These are phyloP conservation scores for Tenthredo amoena DNA, from an alignment of 2,888 invertebrate species.

Conservation along the genomic window DNA sequence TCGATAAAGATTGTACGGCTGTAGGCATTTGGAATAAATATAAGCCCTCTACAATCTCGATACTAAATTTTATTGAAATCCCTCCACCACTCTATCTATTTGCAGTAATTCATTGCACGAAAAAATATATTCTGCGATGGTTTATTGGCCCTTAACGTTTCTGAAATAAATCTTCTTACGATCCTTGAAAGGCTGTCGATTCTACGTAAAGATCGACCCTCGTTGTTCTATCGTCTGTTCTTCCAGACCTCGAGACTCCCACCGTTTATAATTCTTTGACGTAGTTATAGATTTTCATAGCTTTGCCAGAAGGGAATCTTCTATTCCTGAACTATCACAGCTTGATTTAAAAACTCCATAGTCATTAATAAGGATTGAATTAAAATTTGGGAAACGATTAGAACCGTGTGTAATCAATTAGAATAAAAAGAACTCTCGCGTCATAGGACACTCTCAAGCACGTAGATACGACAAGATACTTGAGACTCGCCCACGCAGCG, in stretches of 20 bases:
- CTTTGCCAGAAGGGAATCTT: background rate
- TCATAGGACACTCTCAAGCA: constrained; percentile 23
- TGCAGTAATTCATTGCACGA: background rate
- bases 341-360: background rate
- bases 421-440: constrained; percentile 1
- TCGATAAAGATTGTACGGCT: constrained; percentile 18
- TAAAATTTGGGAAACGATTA: background rate
- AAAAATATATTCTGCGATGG: background rate
- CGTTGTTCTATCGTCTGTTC: background rate
- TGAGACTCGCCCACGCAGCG: constrained; percentile 64
- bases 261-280: background rate
- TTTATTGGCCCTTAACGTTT: background rate
- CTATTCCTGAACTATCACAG: background rate
- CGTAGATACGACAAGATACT: constrained; percentile 12
- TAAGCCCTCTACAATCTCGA: constrained; percentile 13
- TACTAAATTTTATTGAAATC: constrained; percentile 13
- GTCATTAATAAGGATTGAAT: background rate
- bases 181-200: background rate
- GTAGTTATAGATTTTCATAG: background rate
- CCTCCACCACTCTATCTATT: background rate
- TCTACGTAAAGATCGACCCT: constrained; percentile 12
- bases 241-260: background rate
- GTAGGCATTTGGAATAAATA: background rate
- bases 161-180: background rate
- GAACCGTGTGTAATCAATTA: background rate